Evolutionary conservation across 1,140 invertebrate species (phyloP).

Genomic region (Zaprionus tsacasi): DNA sequence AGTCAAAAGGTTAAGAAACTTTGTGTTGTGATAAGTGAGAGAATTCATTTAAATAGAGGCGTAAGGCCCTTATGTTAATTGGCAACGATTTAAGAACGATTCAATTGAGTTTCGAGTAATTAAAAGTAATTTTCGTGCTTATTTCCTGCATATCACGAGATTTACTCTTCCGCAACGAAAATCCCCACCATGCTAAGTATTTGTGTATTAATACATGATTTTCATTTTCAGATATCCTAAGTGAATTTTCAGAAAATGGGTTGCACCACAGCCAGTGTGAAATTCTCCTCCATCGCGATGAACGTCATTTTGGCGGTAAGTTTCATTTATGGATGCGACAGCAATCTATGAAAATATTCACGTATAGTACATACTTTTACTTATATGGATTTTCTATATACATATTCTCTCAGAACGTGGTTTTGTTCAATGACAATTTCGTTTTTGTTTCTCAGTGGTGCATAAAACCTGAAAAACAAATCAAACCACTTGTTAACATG

Average conservation of each 20-base stretch:
- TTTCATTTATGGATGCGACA: constrained; percentile 22
- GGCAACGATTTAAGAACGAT: constrained; percentile 12
- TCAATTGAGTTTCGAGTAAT: constrained; percentile 30
- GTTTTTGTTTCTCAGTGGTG: constrained; percentile 18
- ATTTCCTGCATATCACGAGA: constrained; percentile 1
- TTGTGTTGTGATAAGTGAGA: constrained; percentile 32
- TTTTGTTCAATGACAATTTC: constrained; percentile 12
- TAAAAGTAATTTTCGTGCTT: constrained; percentile 17
- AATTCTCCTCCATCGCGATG: constrained; percentile 66
- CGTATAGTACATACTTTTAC: background rate
- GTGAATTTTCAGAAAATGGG: constrained; percentile 59
- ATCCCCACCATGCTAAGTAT: constrained; percentile 7
- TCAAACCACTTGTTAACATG: constrained; percentile 37
- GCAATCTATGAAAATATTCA: background rate
- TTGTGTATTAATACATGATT: constrained; percentile 29
- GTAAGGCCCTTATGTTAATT: constrained; percentile 19
- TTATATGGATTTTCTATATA: background rate
- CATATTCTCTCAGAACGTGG: background rate
- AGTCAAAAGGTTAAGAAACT: constrained; percentile 72
- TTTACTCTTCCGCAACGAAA: background rate
- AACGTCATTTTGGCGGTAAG: constrained; percentile 82
- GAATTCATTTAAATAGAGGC: constrained; percentile 4
- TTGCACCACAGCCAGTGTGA: constrained; percentile 73
- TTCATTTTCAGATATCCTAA: constrained; percentile 25
- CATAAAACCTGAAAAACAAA: constrained; percentile 27